Conservation (phyloP, 2,113 vertebrate genomes). For the Silurus asotus region DNA sequence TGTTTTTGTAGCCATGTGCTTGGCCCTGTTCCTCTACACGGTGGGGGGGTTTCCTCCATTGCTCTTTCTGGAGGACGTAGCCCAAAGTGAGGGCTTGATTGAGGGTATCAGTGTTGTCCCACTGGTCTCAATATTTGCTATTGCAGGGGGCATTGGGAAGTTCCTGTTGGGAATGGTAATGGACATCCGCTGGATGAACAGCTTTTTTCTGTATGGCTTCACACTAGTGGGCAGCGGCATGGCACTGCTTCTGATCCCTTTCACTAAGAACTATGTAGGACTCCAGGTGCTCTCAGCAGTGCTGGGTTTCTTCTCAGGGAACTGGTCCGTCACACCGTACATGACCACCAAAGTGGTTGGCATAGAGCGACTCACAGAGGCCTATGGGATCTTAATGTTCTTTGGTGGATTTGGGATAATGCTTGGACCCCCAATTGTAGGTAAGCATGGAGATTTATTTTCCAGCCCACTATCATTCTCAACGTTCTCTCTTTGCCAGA, state of each 20-base stretch:
- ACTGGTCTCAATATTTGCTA: constrained; percentile 80
- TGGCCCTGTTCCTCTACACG: constrained; percentile 81
- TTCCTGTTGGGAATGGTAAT: constrained; percentile 79
- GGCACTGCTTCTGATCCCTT: constrained; percentile 79
- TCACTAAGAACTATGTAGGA: constrained; percentile 76
- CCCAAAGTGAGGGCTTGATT: constrained; percentile 74
- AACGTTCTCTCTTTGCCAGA: background rate
- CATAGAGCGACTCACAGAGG: constrained; percentile 81
- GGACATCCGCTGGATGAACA: constrained; percentile 83
- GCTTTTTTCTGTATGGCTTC: constrained; percentile 77
- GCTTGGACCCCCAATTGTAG: constrained; percentile 84
- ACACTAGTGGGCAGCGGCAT: constrained; percentile 75
- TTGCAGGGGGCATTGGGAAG: constrained; percentile 81
- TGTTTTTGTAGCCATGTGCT: constrained; percentile 80
- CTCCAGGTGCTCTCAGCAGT: constrained; percentile 77
- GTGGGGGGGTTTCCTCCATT: constrained; percentile 83
- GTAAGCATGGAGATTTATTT: constrained; percentile 65
- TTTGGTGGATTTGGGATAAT: constrained; percentile 85
- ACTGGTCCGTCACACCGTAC: constrained; percentile 87
- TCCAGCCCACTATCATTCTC: background rate
- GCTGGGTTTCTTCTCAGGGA: constrained; percentile 84
- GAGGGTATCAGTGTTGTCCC: constrained; percentile 76
- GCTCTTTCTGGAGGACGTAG: constrained; percentile 85
- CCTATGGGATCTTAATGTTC: constrained; percentile 86
- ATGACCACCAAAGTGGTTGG: constrained; percentile 85